A percentile compares a stretch with the other conserved stretches of the same genome.
phyloP scores from a whole-genome alignment of 2,113 vertebrate genomes.

The Pardalotus punctatus region DNA sequence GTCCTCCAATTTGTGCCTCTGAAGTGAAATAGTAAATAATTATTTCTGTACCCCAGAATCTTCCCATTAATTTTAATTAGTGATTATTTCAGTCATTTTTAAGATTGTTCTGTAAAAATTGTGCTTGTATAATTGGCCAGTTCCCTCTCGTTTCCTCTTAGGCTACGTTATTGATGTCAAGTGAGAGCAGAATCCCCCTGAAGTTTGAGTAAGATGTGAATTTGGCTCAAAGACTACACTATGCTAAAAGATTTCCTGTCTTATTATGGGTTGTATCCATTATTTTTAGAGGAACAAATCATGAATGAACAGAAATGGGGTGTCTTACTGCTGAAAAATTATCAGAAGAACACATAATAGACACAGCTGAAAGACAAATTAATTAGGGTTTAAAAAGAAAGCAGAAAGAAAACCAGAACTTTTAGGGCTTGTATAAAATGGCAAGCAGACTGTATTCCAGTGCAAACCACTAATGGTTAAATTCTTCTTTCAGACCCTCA shows the following conservation, averaged over 20 bases:
- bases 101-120: background rate
- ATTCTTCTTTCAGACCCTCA: background rate
- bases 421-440: background rate
- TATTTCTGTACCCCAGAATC: background rate
- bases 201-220: background rate
- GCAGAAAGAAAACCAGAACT: background rate
- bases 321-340: background rate
- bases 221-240: background rate
- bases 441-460: background rate
- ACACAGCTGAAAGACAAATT: background rate
- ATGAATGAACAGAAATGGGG: background rate
- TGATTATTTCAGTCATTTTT: conserved; percentile 8
- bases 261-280: background rate
- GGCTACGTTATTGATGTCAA: background rate
- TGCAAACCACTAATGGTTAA: background rate
- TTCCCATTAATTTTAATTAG: background rate
- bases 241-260: background rate
- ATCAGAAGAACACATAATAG: background rate
- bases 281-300: background rate
- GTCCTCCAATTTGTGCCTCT: background rate
- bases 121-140: background rate
- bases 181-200: background rate
- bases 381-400: background rate
- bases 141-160: background rate
- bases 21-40: background rate